These are phyloP conservation scores for Romanogobio albipinnatus DNA, from an alignment of 2,113 vertebrate genomes.

Conservation along the genomic window DNA sequence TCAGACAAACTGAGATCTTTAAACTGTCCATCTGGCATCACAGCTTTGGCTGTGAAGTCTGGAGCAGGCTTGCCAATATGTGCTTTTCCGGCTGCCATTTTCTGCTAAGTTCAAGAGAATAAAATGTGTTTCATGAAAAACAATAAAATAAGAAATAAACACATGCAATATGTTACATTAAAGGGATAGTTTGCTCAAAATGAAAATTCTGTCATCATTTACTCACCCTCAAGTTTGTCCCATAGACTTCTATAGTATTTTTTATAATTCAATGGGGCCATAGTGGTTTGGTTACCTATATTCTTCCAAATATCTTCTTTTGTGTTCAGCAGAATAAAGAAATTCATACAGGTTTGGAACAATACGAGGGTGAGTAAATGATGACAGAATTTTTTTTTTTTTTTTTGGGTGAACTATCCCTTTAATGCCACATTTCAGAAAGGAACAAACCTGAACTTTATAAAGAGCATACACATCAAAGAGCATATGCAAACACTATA, in stretches of 20 bases:
- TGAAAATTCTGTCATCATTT: too few species aligned
- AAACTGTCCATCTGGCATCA: constrained; percentile 96
- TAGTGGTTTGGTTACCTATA: too few species aligned
- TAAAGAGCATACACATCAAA: neutral
- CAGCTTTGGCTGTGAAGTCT: constrained; percentile 90
- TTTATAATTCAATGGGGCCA: too few species aligned
- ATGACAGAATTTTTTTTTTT: too few species aligned
- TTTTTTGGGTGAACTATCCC: too few species aligned
- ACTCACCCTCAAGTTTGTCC: too few species aligned
- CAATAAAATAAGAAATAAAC: neutral
- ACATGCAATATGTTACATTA: neutral
- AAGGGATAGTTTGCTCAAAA: too few species aligned
- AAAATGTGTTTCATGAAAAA: neutral
- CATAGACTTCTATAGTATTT: too few species aligned
- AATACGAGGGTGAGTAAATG: too few species aligned
- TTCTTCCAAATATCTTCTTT: too few species aligned
- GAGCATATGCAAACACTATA: neutral
- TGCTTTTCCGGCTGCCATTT: constrained; percentile 94
- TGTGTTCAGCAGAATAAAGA: too few species aligned
- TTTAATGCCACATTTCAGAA: neutral
- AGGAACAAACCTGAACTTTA: neutral
- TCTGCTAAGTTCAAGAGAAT: constrained; percentile 63
- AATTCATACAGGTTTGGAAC: too few species aligned
- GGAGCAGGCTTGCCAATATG: constrained; percentile 92
- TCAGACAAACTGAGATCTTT: constrained; percentile 88